Percentiles rank a stretch among this genome's conserved stretches.
Conservation (phyloP, 2,888 invertebrate genomes). For the Desoria tigrina region DNA sequence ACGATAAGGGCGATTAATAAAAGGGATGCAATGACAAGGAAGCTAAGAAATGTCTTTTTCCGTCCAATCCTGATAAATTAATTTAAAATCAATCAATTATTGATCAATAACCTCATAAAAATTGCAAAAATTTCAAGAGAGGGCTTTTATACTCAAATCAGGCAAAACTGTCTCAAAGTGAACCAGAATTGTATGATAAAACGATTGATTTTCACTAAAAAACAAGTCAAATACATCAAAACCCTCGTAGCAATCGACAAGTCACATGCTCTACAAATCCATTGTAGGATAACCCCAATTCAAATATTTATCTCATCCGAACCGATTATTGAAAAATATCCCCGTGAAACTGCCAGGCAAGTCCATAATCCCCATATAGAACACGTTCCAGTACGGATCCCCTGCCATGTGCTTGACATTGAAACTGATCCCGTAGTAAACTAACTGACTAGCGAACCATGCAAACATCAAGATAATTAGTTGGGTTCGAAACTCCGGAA, state of each 20-base stretch:
- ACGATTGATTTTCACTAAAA: too few relatives aligned
- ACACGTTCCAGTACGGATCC: constrained; percentile 44
- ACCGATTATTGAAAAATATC: constrained; percentile 45
- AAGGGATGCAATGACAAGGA: constrained; percentile 23
- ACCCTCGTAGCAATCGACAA: too few relatives aligned
- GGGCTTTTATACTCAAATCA: too few relatives aligned
- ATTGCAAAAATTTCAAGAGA: too few relatives aligned
- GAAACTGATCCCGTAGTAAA: constrained; percentile 49
- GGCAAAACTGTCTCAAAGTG: too few relatives aligned
- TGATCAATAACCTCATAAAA: constrained; percentile 38
- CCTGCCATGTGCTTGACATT: constrained; percentile 46
- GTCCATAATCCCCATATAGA: constrained; percentile 46
- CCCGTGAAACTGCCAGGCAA: constrained; percentile 40
- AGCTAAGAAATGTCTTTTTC: constrained; percentile 38
- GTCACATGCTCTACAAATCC: too few relatives aligned
- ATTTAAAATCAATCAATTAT: constrained; percentile 43
- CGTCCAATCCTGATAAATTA: constrained; percentile 32
- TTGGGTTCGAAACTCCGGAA: constrained; percentile 32
- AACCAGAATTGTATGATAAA: too few relatives aligned
- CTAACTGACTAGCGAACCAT: constrained; percentile 44
- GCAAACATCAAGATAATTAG: constrained; percentile 37
- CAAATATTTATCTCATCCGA: too few relatives aligned
- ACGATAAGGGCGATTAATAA: constrained; percentile 28
- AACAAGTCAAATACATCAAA: too few relatives aligned
- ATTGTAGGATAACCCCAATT: too few relatives aligned